These are phyloP conservation scores for Perithous albicinctus DNA, from an alignment of 2,888 invertebrate genomes.

Conservation along the genomic window DNA sequence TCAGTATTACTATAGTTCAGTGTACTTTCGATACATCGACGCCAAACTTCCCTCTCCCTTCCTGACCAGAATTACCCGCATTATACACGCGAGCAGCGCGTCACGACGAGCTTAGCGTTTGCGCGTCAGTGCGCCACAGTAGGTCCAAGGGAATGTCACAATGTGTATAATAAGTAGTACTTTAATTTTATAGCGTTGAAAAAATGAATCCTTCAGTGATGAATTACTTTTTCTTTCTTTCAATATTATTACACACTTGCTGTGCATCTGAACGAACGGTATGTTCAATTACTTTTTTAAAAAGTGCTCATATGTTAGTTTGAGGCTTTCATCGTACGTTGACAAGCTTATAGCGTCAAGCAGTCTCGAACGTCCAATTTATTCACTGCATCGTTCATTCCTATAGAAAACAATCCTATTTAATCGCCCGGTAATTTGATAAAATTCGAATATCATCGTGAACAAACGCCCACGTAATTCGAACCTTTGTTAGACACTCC, in stretches of 20 bases:
- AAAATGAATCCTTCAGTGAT: conserved; percentile 27
- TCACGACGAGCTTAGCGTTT: neutral
- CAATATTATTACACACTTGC: conserved; percentile 52
- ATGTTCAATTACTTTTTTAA: conserved; percentile 28
- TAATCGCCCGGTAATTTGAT: conserved; percentile 2
- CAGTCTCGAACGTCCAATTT: neutral
- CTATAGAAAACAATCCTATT: neutral
- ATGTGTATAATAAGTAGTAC: conserved; percentile 5
- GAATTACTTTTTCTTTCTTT: conserved; percentile 44
- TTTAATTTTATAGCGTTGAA: conserved; percentile 20
- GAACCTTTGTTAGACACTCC: conserved; percentile 9
- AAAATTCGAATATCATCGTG: neutral
- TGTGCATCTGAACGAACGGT: conserved; percentile 64
- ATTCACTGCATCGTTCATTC: neutral
- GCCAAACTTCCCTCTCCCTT: neutral
- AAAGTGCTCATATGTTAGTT: conserved; percentile 17
- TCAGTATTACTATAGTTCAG: no score
- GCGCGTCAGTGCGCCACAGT: conserved; percentile 1
- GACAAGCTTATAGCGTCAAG: conserved; percentile 10
- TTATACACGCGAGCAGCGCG: neutral
- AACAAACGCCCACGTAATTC: conserved; percentile 47
- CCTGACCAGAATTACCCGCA: neutral
- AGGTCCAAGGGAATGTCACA: conserved; percentile 4
- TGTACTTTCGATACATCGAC: neutral
- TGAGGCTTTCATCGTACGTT: no score